Base-by-base conservation (phyloP, 2,888 invertebrate genomes). In the Tenthredo livida region DNA sequence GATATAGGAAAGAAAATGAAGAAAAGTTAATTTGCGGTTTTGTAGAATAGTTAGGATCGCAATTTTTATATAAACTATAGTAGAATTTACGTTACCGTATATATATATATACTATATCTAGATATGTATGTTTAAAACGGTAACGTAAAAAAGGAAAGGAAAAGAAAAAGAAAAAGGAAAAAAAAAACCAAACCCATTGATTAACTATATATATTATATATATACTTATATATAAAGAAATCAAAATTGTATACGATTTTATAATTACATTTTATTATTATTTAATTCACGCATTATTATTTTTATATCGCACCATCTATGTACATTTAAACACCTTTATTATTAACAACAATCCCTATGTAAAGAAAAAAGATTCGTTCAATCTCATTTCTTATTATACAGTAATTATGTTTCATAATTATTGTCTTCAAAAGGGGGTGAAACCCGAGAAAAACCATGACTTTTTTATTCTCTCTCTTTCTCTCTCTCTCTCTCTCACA, bases 241-340 rank as follows among this genome's bases (percentile, higher is more conserved):
- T 92, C 91, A 91, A 92, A 92, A 92, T 92, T 92, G 92, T 92
- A 92, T 92, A 92, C 92, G 92, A 92, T 90, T 92, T 92, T 85
- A 92, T 92, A 92, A 92, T 83, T 92, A 92, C 91, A 92, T 88
- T 92, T 92, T 92, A 92, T 91, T 92, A 92, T 92, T 92, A 92
- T 92, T 92, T 92, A 92, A 88, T 37, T 77, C 33, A 50, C 77
- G 77, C 40, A 54, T 78, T 61, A 37, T 87, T 86, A 87, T 87
- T 86, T 86, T 37, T 67, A 12, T 17, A 61, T 25, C 25, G 21
- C 25, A 61, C 25, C 21, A 61, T 61, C n/a, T n/a, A 12, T 21
- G 7, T 7, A 33, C 0, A 33, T 29, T 2, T 29, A 33, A 33
- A 7, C 67, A 67, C 29, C 29, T 67, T 67, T 5, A 67, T 33